These are phyloP conservation scores for Drosophila sulfurigaster DNA, from an alignment of 1,140 invertebrate genomes.

Conservation along the genomic window DNA sequence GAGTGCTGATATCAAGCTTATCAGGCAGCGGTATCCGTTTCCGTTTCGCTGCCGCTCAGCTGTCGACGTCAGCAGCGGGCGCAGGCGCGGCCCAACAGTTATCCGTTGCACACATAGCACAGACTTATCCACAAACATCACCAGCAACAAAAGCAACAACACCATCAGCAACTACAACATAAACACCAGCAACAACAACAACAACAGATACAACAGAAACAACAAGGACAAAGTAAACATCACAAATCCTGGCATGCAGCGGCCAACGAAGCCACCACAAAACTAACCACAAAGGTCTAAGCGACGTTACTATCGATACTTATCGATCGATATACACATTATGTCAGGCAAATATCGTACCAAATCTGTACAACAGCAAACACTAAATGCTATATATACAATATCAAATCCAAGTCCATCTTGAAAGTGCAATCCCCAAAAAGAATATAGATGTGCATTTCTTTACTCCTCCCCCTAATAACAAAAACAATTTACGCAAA, in stretches of 20 bases:
- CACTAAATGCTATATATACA: background rate
- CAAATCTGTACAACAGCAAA: background rate
- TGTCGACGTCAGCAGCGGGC: conserved; percentile 54
- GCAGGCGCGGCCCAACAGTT: conserved; percentile 47
- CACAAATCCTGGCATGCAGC: conserved; percentile 69
- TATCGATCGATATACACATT: conserved; percentile 5
- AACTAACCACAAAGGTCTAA: conserved; percentile 73
- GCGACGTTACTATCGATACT: background rate
- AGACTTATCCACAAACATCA: conserved; percentile 46
- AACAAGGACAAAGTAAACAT: conserved; percentile 65
- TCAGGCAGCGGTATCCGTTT: conserved; percentile 50
- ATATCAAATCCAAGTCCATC: background rate
- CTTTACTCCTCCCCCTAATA: conserved; percentile 3
- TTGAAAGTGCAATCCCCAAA: background rate
- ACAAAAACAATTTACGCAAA: conserved; percentile 45
- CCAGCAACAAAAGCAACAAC: conserved; percentile 3
- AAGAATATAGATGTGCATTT: background rate
- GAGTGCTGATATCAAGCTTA: conserved; percentile 84
- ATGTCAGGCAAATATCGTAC: background rate
- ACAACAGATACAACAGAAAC: conserved; percentile 18
- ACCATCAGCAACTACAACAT: conserved; percentile 11
- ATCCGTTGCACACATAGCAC: conserved; percentile 74
- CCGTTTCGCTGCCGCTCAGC: conserved; percentile 44
- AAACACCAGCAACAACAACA: conserved; percentile 33
- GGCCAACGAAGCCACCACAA: conserved; percentile 46